Percentiles rank a stretch among this genome's conserved stretches.
These are phyloP conservation scores for Drosophila percnosoma DNA, from an alignment of 2,888 invertebrate genomes.

Conservation along the genomic window DNA sequence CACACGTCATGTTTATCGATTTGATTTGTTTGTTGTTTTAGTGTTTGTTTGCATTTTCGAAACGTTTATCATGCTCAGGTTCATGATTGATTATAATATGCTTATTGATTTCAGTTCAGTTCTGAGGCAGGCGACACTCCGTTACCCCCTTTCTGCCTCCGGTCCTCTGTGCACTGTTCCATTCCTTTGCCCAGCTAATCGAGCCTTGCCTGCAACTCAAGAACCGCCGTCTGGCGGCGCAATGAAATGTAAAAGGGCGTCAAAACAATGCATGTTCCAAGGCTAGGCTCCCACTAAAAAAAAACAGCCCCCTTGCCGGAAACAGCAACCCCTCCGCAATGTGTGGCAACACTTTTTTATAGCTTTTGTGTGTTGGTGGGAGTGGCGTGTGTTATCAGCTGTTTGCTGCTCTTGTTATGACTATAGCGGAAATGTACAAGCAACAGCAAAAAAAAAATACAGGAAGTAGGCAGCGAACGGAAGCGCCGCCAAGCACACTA, in stretches of 20 bases:
- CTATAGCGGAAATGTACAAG: conserved; percentile 65
- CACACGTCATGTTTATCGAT: conserved; percentile 41
- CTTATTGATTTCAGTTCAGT: conserved; percentile 39
- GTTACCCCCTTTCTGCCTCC: background rate
- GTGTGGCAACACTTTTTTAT: conserved; percentile 56
- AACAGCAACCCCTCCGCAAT: background rate
- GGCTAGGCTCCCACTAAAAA: conserved; percentile 5
- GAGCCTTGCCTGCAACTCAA: conserved; percentile 39
- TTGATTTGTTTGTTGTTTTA: conserved; percentile 46
- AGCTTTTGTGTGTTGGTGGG: conserved; percentile 27
- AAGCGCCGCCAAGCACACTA: conserved; percentile 41
- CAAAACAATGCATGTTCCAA: conserved; percentile 47
- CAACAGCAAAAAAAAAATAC: conserved; percentile 9
- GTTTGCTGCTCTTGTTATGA: conserved; percentile 68
- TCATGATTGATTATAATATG: conserved; percentile 59
- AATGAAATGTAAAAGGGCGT: conserved; percentile 39
- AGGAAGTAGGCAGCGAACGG: conserved; percentile 33
- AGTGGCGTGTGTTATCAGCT: conserved; percentile 68
- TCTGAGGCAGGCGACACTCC: background rate
- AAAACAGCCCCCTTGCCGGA: background rate
- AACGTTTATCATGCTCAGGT: conserved; percentile 59
- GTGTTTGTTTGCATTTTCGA: conserved; percentile 47
- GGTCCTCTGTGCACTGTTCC: background rate
- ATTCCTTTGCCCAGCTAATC: background rate
- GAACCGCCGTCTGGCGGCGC: conserved; percentile 26